Evolutionary conservation across 2,888 invertebrate species (phyloP), one percentile per base, ranked within the genome.

Genomic region (Aspidiotus rigidus): DNA sequence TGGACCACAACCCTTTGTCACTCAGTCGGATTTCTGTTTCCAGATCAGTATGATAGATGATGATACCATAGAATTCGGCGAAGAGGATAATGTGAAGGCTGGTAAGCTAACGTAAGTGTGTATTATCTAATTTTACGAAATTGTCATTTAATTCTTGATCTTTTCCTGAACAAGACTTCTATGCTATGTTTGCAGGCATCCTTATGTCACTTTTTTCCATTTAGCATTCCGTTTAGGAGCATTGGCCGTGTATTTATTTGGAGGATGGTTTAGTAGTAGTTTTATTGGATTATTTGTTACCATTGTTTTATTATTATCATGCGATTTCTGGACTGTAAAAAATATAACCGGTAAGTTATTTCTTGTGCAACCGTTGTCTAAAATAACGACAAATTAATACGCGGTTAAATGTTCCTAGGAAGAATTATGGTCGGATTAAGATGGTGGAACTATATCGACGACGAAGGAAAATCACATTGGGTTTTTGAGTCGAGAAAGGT

Each of bases 361-460:
- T 57, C 17, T 13, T 10, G n/a, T 28, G 28, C 5, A 28, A 28
- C 28, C 28, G 28, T 28, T 28, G 28, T 28, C 28, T 28, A 28
- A 1, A 5, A 1, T 28, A 28, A 28, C 28, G 28, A 28, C 16
- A 15, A 11, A 57, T 57, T 57, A 15, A 10, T 57, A 57, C 11
- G 17, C 2, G 3, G 10, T 64, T 61, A 11, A 42, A 42, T 71
- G 69, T 71, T 72, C 75, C 5, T 75, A 82, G 97, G 98, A 44
- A 84, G 98, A 64, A 81, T 98, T 59, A 83, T 99, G 78, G 98
- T 97, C 28, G 98, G 98, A 0, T 80, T 99, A 17, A 82, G 99
- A 73, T 99, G 99, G 98, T 99, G 99, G 99, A 99, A 98, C 81
- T 95, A 97, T 77, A 92, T 99, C 0, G 98, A 99, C 77, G 96